Evolutionary conservation across 2,797 vertebrate genomes (phyloP), one percentile per base, ranked within the genome.

Genomic region (Sebastes melanostomus): DNA sequence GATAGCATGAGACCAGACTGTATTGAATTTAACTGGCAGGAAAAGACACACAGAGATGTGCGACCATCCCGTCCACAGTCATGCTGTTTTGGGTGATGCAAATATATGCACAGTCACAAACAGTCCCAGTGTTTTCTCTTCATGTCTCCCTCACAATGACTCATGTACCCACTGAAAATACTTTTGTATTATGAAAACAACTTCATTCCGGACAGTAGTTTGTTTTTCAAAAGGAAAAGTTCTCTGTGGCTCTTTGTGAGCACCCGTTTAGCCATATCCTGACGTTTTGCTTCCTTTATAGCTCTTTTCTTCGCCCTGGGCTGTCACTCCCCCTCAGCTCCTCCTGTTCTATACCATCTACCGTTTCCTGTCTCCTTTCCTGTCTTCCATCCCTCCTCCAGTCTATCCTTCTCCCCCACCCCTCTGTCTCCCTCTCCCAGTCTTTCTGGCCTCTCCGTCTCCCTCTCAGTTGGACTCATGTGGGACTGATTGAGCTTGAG

Each of bases 401-500:
- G 20, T 75, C 82, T 76, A 77, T 70, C 78, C 80, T 84, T 27
- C 24, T 9, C 34, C 62, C 73, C 29, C 86, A 88, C 88, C 84
- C 85, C 78, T 86, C 24, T 54, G 78, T 90, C 85, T 88, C 78
- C 63, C 65, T 86, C 81, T 72, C 65, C 61, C 62, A 79, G 83
- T 86, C 88, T 85, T 50, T 75, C 78, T 87, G 88, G 86, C 86
- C 87, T 91, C 88, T 87, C 71, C 65, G 82, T 90, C 87, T 86
- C 86, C 66, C 82, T 90, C 91, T 87, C 90, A 90, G 89, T 92
- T 83, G 91, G 93, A 93, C 88, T 96, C 95, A 95, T 96, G 95
- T 96, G 95, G 95, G 93, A 94, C 93, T 95, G 95, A 96, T 95
- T 96, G 95, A 94, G 94, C 92, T 92, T 77, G 94, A 92, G 94